phyloP scores from a whole-genome alignment of 2,888 invertebrate genomes.

The Rhagium mordax region DNA sequence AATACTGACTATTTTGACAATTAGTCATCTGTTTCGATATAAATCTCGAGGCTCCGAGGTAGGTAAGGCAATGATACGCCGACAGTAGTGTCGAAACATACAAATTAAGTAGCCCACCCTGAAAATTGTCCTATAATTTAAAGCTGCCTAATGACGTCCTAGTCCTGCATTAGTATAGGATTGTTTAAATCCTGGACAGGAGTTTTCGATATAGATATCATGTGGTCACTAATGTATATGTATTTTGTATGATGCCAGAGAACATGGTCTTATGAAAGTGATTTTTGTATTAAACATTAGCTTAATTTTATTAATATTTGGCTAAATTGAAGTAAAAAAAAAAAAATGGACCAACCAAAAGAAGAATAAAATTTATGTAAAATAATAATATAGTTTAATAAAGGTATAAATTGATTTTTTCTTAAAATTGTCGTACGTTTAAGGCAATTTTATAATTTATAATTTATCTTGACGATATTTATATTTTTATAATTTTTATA shows the following conservation, averaged over 20 bases:
- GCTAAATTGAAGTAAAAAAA: too few species aligned
- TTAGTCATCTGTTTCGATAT: conserved; percentile 23
- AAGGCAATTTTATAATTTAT: too few species aligned
- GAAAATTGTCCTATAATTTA: conserved; percentile 19
- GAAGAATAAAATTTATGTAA: too few species aligned
- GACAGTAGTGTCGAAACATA: conserved; percentile 11
- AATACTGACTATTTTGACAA: conserved; percentile 24
- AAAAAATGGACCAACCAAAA: too few species aligned
- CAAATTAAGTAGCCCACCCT: conserved; percentile 21
- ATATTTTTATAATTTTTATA: too few species aligned
- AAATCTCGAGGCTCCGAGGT: conserved; percentile 7
- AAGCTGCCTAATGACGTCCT: not conserved
- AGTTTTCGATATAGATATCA: not conserved
- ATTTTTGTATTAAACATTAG: too few species aligned
- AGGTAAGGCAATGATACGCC: not conserved
- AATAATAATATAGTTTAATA: too few species aligned
- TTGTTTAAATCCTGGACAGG: not conserved
- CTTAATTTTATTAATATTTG: not conserved
- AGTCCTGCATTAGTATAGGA: not conserved
- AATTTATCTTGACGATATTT: too few species aligned
- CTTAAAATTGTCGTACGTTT: too few species aligned
- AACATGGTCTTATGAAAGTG: too few species aligned
- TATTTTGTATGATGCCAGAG: too few species aligned
- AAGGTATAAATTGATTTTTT: too few species aligned
- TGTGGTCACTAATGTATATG: not conserved